Conservation (phyloP, 2,797 vertebrate genomes). For the Margarornis squamiger region DNA sequence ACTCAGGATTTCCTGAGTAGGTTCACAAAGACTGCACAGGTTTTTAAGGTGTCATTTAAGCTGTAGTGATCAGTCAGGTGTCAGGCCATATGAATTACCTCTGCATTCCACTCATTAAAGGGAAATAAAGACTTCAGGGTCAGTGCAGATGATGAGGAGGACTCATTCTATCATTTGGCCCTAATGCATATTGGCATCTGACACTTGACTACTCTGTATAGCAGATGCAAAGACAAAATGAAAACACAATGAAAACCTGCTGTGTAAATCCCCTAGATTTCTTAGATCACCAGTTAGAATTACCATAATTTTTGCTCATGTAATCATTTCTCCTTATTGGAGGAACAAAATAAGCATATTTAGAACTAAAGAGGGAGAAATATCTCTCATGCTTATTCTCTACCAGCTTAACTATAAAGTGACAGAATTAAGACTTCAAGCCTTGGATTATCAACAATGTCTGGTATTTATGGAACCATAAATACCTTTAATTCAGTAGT, state of each 20-base stretch:
- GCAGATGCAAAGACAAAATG: background rate
- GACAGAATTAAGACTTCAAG: conserved; percentile 1
- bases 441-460: background rate
- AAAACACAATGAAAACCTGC: background rate
- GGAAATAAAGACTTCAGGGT: background rate
- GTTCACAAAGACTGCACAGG: background rate
- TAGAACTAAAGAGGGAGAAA: background rate
- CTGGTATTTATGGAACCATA: conserved; percentile 35
- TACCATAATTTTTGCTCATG: background rate
- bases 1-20: background rate
- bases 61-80: background rate
- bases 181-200: background rate
- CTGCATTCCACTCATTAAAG: background rate
- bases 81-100: background rate
- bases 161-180: background rate
- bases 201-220: background rate
- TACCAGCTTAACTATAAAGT: background rate
- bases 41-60: background rate
- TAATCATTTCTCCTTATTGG: background rate
- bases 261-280: background rate
- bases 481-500: background rate
- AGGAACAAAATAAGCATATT: background rate
- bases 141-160: background rate
- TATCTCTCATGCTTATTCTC: background rate
- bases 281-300: background rate